Evolutionary conservation across 1,140 invertebrate genomes (phyloP).

Genomic region (Diabrotica virgifera): DNA sequence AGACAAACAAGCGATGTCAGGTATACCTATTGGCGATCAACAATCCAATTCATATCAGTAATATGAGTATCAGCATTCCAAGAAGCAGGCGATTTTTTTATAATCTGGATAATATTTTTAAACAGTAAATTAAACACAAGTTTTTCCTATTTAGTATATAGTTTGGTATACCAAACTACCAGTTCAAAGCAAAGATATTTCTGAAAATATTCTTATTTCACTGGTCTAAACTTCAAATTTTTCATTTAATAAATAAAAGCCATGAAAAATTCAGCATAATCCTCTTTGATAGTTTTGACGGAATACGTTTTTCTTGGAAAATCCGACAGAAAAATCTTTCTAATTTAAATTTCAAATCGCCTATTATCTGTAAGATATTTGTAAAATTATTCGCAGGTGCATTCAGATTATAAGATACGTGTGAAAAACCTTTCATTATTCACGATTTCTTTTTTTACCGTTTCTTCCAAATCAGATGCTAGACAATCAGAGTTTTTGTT

Average conservation of each 20-base stretch:
- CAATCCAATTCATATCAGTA: too few species aligned
- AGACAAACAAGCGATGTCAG: too few species aligned
- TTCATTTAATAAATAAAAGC: conserved; percentile 34
- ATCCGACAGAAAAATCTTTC: conserved; percentile 36
- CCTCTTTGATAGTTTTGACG: conserved; percentile 41
- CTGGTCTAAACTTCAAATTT: not conserved
- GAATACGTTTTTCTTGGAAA: conserved; percentile 32
- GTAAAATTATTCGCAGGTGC: conserved; percentile 32
- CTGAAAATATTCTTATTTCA: too few species aligned
- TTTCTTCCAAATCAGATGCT: conserved; percentile 1
- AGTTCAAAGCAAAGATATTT: too few species aligned
- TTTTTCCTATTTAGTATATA: too few species aligned
- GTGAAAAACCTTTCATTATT: conserved; percentile 14
- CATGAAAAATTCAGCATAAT: conserved; percentile 44
- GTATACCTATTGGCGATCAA: too few species aligned
- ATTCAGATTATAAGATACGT: conserved; percentile 19
- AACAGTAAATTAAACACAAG: too few species aligned
- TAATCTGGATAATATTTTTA: too few species aligned
- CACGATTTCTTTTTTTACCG: not conserved
- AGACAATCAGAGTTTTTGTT: conserved; percentile 6
- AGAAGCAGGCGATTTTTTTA: too few species aligned
- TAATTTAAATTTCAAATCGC: conserved; percentile 47
- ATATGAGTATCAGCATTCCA: too few species aligned
- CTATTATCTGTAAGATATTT: conserved; percentile 37
- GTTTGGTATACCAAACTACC: too few species aligned